Evolutionary conservation across 2,113 vertebrate genomes (phyloP).

Genomic region (Gadus macrocephalus): DNA sequence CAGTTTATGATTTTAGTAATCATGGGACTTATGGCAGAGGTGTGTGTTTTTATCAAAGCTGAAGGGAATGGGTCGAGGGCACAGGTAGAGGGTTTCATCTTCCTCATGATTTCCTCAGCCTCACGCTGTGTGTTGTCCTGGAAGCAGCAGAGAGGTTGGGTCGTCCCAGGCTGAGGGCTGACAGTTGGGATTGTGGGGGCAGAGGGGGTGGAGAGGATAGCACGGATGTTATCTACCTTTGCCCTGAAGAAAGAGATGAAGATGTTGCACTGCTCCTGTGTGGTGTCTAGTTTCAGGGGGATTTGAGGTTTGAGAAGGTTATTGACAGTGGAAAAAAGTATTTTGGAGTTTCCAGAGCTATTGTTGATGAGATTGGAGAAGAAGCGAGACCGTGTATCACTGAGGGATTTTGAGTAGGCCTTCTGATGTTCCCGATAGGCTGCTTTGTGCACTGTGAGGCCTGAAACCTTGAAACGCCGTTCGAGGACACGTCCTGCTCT

Average conservation of each 20-base stretch:
- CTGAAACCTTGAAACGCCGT: not conserved
- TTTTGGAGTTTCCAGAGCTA: conserved; percentile 13
- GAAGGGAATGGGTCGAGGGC: not conserved
- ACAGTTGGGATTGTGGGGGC: not conserved
- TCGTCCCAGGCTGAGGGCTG: too few relatives aligned
- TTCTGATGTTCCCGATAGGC: conserved; percentile 2
- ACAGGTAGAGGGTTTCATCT: not conserved
- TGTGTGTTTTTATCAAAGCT: not conserved
- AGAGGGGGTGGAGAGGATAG: not conserved
- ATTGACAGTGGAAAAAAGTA: conserved; percentile 21
- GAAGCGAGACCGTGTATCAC: conserved; percentile 1
- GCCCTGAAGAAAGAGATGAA: conserved; percentile 7
- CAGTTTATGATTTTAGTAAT: not conserved
- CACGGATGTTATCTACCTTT: conserved; percentile 10
- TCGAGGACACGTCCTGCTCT: conserved; percentile 6
- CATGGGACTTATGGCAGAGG: not conserved
- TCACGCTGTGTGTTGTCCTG: not conserved
- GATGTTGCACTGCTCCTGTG: conserved; percentile 7
- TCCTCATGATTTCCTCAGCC: too few relatives aligned
- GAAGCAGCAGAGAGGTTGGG: too few relatives aligned
- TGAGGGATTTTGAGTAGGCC: conserved; percentile 11
- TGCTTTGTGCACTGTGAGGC: conserved; percentile 13
- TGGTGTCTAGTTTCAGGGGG: not conserved
- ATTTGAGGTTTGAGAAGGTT: conserved; percentile 16
- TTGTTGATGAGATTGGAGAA: conserved; percentile 14